Evolutionary conservation across 2,888 invertebrate genomes (phyloP), one percentile per base, ranked within the genome.

Genomic region (Podabrus alpinus): DNA sequence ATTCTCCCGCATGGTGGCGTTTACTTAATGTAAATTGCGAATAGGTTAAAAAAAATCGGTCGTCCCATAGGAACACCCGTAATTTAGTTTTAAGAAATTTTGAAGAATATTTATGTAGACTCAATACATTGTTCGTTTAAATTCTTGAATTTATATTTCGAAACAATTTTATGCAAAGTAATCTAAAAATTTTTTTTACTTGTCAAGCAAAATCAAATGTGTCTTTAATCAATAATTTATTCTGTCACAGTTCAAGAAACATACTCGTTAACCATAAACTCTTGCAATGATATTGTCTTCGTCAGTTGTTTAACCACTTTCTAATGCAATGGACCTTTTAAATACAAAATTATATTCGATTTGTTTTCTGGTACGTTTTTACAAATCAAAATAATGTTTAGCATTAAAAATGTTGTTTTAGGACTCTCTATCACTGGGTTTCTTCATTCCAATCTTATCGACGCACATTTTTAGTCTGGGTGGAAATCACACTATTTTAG

Each of bases 401-500:
- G 15, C 16, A 62, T 29, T 3, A 66, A 21, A 25, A 16, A 45
- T 10, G 15, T 11, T 15, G 15, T 68, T 76, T 60, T 17, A 76
- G 76, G 76, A 76, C 59, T 45, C 76, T 13, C 5, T 76, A 15
- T 59, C 69, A n/a, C 16, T 71, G 13, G 76, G 73, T 3, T 62
- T 76, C 1, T 60, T 73, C 9, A 59, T 73, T 59, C 76, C 76
- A 9, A 69, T 76, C 15, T 45, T 76, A 61, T 66, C 76, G 1
- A 59, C 68, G 11, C 73, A 73, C 11, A 71, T 76, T 59, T 17
- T 70, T 29, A 13, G 17, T 29, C 29, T 76, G 5, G 73, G 69
- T 17, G 76, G 76, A 15, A 69, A 64, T 2, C 76, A 76, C 16
- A 76, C 71, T 13, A 25, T 25, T 24, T 68, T 72, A 73, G 92